These are phyloP conservation scores for Pitangus sulphuratus DNA, from an alignment of 2,797 vertebrate species.

Conservation along the genomic window DNA sequence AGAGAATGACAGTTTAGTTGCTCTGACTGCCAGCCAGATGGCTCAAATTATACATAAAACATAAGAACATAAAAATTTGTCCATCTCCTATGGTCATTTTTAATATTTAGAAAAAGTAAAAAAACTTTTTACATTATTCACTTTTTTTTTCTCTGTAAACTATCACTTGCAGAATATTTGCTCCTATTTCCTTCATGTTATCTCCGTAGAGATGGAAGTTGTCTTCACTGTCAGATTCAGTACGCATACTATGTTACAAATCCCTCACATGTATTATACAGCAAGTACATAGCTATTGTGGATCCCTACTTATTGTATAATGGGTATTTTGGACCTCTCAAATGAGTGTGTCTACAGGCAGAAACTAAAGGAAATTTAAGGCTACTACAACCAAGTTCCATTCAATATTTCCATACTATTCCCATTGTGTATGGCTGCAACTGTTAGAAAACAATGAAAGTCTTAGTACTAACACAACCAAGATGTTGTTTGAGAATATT, in stretches of 20 bases:
- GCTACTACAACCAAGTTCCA: background rate
- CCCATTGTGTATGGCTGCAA: background rate
- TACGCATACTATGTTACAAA: background rate
- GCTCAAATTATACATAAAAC: background rate
- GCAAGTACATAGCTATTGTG: background rate
- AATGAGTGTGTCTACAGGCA: rapidly evolving
- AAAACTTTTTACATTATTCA: background rate
- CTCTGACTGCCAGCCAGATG: background rate
- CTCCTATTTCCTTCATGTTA: background rate
- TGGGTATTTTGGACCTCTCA: background rate
- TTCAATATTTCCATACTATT: background rate
- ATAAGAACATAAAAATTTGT: background rate
- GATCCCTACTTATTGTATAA: background rate
- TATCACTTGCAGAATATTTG: background rate
- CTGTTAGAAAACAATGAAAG: background rate
- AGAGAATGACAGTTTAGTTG: background rate
- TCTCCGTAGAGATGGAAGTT: background rate
- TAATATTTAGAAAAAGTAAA: background rate
- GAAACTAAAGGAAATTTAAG: background rate
- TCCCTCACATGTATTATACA: rapidly evolving
- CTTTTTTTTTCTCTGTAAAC: background rate
- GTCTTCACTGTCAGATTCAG: background rate
- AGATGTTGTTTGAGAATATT: background rate
- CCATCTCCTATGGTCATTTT: background rate
- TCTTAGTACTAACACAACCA: background rate